Evolutionary conservation across 1,140 invertebrate species (phyloP).

Genomic region (Ostrea edulis): DNA sequence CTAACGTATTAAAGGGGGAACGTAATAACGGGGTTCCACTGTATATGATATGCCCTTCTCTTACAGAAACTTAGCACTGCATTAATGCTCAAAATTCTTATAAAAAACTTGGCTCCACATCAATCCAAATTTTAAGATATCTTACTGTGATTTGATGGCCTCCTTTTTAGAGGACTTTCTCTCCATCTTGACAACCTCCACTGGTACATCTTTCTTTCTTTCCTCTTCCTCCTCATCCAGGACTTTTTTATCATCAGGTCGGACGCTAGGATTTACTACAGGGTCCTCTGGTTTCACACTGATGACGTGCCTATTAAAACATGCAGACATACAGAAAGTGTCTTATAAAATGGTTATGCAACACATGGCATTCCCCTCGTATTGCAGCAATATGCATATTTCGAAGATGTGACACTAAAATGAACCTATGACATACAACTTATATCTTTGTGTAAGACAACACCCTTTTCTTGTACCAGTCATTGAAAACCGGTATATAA

Average conservation of each 20-base stretch:
- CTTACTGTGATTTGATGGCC: background rate
- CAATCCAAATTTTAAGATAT: background rate
- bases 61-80: too few species aligned
- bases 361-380: background rate
- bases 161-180: conserved; percentile 47
- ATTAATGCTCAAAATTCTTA: too few species aligned
- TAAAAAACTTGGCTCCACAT: too few species aligned
- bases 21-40: too few species aligned
- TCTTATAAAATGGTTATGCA: too few species aligned
- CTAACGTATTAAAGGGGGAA: too few species aligned
- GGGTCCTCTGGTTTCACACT: conserved; percentile 39
- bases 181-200: conserved; percentile 55
- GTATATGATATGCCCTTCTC: too few species aligned
- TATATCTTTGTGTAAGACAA: too few species aligned
- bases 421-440: too few species aligned
- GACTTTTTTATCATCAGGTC: conserved; percentile 57
- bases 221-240: conserved; percentile 50
- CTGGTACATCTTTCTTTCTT: conserved; percentile 37
- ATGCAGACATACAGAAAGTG: background rate
- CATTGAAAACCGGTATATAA: too few species aligned
- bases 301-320: conserved; percentile 11
- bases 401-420: too few species aligned
- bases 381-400: background rate
- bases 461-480: too few species aligned
- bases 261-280: conserved; percentile 41